phyloP scores from a whole-genome alignment of 2,113 vertebrate genomes.

The Hiodon alosoides region DNA sequence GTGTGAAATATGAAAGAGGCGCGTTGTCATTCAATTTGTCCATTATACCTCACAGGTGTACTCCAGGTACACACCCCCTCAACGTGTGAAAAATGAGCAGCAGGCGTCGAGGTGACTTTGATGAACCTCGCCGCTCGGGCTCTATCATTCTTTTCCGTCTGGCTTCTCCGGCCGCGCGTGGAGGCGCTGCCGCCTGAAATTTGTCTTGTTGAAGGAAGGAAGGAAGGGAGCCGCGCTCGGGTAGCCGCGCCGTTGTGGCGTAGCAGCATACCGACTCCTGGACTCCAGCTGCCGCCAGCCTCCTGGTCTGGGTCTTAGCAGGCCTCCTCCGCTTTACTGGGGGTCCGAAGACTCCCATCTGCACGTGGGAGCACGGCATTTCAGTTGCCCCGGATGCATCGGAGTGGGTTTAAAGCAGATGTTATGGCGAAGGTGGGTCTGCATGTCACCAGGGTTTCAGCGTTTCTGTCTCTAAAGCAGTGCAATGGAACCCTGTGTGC shows the following conservation, averaged over 20 bases:
- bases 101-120: conserved; percentile 86
- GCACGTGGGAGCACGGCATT: too few relatives aligned
- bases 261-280: conserved; percentile 32
- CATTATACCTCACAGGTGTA: conserved; percentile 85
- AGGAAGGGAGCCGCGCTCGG: conserved; percentile 59
- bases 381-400: too few relatives aligned
- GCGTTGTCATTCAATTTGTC: conserved; percentile 90
- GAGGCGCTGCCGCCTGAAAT: conserved; percentile 69
- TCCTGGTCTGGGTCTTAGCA: too few relatives aligned
- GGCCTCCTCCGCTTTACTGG: too few relatives aligned
- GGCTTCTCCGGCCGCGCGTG: conserved; percentile 78
- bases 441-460: too few relatives aligned
- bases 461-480: too few relatives aligned
- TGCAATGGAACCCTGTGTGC: too few relatives aligned
- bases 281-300: too few relatives aligned
- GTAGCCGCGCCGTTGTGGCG: conserved; percentile 59
- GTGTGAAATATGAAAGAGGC: conserved; percentile 99
- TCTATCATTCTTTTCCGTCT: conserved; percentile 99
- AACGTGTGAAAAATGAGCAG: conserved; percentile 95
- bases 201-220: conserved; percentile 84
- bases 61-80: conserved; percentile 88
- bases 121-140: conserved; percentile 82
- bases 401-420: too few relatives aligned
- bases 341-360: too few relatives aligned
- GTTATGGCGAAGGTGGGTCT: too few relatives aligned